phyloP scores from a whole-genome alignment of 2,113 vertebrate species.

The Gila orcuttii region DNA sequence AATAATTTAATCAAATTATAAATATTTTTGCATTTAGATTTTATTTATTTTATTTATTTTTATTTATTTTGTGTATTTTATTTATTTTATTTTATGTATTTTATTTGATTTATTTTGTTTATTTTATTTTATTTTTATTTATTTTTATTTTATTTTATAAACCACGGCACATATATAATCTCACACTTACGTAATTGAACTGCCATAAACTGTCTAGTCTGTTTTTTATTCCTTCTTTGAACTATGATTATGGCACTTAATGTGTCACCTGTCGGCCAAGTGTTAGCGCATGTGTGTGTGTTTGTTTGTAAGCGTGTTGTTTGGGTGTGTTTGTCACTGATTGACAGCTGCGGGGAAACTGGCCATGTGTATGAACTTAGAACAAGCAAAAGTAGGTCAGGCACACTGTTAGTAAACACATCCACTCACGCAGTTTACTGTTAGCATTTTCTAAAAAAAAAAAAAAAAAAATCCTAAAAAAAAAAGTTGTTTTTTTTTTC shows the following conservation, averaged over 20 bases:
- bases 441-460: background rate
- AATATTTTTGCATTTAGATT: background rate
- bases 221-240: constrained; percentile 21
- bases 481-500: background rate
- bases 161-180: background rate
- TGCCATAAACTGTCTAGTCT: constrained; percentile 6
- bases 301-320: constrained; percentile 7
- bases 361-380: constrained; percentile 64
- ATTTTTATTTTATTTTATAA: background rate
- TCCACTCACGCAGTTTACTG: background rate
- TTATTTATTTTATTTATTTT: background rate
- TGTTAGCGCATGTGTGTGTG: background rate
- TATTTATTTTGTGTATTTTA: background rate
- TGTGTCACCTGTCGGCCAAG: constrained; percentile 1
- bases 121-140: background rate
- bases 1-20: background rate
- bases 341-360: constrained; percentile 65
- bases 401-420: constrained; percentile 37
- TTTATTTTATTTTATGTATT: background rate
- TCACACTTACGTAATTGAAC: background rate
- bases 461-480: background rate
- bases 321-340: constrained; percentile 60
- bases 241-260: constrained; percentile 18
- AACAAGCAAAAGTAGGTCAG: constrained; percentile 69
- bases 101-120: background rate